phyloP scores from a whole-genome alignment of 2,797 vertebrate genomes.

The Pangasius djambal region DNA sequence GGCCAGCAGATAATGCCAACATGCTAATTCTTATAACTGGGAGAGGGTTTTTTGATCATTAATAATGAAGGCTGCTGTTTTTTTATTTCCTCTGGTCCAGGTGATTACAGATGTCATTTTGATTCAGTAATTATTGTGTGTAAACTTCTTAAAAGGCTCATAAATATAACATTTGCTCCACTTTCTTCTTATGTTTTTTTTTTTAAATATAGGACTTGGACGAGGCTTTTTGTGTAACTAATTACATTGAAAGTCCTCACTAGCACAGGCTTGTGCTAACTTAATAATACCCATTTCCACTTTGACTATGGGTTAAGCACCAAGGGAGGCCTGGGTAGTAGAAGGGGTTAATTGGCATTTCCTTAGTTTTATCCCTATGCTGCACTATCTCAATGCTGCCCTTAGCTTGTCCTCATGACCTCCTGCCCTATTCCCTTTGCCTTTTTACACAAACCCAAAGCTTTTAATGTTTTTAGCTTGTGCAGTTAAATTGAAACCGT shows the following conservation, averaged over 20 bases:
- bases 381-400: constrained; percentile 52
- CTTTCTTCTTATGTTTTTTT: constrained; percentile 16
- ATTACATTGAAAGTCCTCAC: constrained; percentile 38
- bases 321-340: constrained; percentile 66
- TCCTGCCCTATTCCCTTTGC: constrained; percentile 62
- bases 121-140: constrained; percentile 54
- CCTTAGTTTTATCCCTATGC: constrained; percentile 50
- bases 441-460: constrained; percentile 55
- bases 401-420: constrained; percentile 67
- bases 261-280: constrained; percentile 47
- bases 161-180: constrained; percentile 21
- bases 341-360: constrained; percentile 66
- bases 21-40: constrained; percentile 51
- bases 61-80: constrained; percentile 46
- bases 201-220: constrained; percentile 21
- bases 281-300: constrained; percentile 54
- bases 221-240: constrained; percentile 35
- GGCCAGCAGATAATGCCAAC: constrained; percentile 57
- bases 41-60: constrained; percentile 47
- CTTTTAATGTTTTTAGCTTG: constrained; percentile 67
- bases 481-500: constrained; percentile 79
- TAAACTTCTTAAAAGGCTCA: constrained; percentile 28
- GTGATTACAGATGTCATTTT: constrained; percentile 49
- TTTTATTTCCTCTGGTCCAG: constrained; percentile 36
- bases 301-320: constrained; percentile 53